phyloP scores from a whole-genome alignment of 2,797 vertebrate species.

The Mus caroli region DNA sequence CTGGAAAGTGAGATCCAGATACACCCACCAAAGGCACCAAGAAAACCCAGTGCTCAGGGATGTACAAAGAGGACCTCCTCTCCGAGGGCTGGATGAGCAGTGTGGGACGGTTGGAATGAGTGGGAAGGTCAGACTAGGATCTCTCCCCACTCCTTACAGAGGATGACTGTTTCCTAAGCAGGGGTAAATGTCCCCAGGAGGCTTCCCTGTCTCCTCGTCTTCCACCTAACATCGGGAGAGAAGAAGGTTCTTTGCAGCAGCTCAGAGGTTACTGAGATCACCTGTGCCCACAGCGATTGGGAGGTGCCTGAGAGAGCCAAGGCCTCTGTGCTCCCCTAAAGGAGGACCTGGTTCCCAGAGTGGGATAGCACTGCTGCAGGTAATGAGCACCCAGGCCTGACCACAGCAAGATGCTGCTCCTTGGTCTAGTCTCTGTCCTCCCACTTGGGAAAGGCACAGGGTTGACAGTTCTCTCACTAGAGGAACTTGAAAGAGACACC shows the following conservation, averaged over 20 bases:
- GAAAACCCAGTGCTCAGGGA: not conserved
- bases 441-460: not conserved
- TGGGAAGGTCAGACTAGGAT: not conserved
- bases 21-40: conserved; percentile 38
- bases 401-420: rapidly evolving
- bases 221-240: too few relatives aligned
- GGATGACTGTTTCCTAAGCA: not conserved
- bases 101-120: not conserved
- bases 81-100: rapidly evolving
- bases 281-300: rapidly evolving
- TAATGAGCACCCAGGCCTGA: not conserved
- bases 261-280: not conserved
- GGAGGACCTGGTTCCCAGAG: not conserved
- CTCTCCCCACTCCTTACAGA: not conserved
- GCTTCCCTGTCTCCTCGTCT: rapidly evolving
- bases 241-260: not conserved
- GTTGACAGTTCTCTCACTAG: not conserved
- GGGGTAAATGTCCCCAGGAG: not conserved
- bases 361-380: too few relatives aligned
- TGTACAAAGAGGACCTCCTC: not conserved
- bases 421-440: not conserved
- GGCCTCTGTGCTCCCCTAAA: not conserved
- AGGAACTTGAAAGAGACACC: not conserved
- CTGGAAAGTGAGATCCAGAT: not conserved
- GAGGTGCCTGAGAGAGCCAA: rapidly evolving